Percentiles rank a stretch among this genome's conserved stretches.
These are phyloP conservation scores for Acronicta psi DNA, from an alignment of 2,888 invertebrate species.

Conservation along the genomic window DNA sequence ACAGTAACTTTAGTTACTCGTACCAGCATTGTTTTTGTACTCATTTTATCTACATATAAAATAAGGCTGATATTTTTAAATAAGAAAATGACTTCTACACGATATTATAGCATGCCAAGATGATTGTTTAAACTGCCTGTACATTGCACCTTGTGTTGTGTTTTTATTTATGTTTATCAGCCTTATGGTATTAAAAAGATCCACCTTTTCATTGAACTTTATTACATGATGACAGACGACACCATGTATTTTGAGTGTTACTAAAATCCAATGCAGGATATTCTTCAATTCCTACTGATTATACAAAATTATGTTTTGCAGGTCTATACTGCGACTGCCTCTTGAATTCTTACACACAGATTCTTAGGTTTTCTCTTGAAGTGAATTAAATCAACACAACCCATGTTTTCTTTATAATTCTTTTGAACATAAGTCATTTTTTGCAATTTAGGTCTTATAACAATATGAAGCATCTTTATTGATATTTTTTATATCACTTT, in stretches of 20 bases:
- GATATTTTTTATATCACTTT: constrained; percentile 47
- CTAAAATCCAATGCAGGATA: constrained; percentile 43
- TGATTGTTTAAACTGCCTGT: constrained; percentile 5
- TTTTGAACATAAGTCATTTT: constrained; percentile 43
- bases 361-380: constrained; percentile 52
- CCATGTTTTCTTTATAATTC: constrained; percentile 50
- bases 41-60: constrained; percentile 16
- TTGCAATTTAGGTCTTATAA: constrained; percentile 50
- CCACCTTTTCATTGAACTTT: constrained; percentile 19
- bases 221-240: constrained; percentile 6
- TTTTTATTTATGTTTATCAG: constrained; percentile 44
- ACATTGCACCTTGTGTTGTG: constrained; percentile 16
- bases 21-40: constrained; percentile 8
- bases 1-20: constrained; percentile 23
- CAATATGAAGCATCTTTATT: constrained; percentile 47
- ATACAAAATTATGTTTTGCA: constrained; percentile 83
- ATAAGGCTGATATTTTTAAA: constrained; percentile 49
- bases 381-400: constrained; percentile 44
- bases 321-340: constrained; percentile 81
- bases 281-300: constrained; percentile 59
- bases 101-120: background rate
- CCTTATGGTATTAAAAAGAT: constrained; percentile 20
- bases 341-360: constrained; percentile 59
- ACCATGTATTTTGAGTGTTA: constrained; percentile 20
- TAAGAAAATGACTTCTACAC: background rate